Evolutionary conservation across 1,140 invertebrate genomes (phyloP), one percentile per base, ranked within the genome.

Genomic region (Pollicipes pollicipes): DNA sequence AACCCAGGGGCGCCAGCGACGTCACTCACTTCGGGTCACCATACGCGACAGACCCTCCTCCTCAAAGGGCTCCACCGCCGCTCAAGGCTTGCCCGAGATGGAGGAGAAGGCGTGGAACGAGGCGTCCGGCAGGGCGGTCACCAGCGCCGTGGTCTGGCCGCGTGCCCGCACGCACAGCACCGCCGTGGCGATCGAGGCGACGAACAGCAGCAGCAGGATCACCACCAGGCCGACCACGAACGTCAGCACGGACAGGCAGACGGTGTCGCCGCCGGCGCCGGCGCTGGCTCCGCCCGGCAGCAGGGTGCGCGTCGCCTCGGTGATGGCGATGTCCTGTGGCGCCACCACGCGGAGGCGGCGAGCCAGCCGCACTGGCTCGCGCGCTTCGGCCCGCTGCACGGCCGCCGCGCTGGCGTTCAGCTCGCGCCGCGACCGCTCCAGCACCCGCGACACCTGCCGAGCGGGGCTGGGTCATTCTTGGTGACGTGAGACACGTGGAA

Each of bases 201-300:
- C 73, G 17, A 78, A 74, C 66, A 83, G 74, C 32, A 83, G 72
- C 27, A 78, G 76, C 28, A 82, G 75, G 69, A 82, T 73, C 29
- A 81, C 70, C 17, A 76, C 74, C 0, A 79, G 76, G 24, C 76
- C 74, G 24, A 79, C 73, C 1, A 82, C 73, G 73, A 83, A 82
- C 70, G 76, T 78, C 27, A 77, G 74, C 24, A 76, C 75, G 0
- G 81, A 76, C 76, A 83, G 75, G 71, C 82, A 83, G n/a, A 83
- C 75, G n/a, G 77, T 77, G 30, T 80, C 78, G 29, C 66, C 26
- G 24, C 45, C 29, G 35, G 45, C 37, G 66, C 24, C 32, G 30
- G 4, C 30, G 69, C 10, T 72, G 37, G 45, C 24, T 10, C 24
- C 45, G 45, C 24, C 13, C 45, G 45, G 45, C 45, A 58, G 45